phyloP scores from a whole-genome alignment of 2,113 vertebrate species.

The Elephantulus edwardii region DNA sequence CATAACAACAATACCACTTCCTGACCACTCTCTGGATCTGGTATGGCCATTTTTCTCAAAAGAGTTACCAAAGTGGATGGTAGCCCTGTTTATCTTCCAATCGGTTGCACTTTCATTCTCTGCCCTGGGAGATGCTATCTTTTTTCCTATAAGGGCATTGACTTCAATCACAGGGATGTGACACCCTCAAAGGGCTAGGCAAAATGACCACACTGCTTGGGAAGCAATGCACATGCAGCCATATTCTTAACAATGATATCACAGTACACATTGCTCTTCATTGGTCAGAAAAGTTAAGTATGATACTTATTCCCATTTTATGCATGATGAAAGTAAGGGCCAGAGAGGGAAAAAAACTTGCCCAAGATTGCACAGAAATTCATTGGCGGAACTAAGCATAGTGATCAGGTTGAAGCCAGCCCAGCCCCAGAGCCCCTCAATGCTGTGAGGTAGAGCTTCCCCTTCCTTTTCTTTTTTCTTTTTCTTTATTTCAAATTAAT shows the following conservation, averaged over 20 bases:
- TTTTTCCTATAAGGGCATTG: too few relatives aligned
- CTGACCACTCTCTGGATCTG: neutral
- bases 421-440: neutral
- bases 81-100: neutral
- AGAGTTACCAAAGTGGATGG: neutral
- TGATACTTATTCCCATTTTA: neutral
- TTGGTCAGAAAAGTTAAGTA: neutral
- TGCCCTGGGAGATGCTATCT: neutral
- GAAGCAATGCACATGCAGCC: rapidly evolving
- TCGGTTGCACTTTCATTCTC: rapidly evolving
- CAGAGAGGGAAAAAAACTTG: neutral
- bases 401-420: neutral
- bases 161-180: rapidly evolving
- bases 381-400: neutral
- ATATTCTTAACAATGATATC: neutral
- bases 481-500: too few relatives aligned
- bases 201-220: neutral
- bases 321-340: too few relatives aligned
- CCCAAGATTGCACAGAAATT: neutral
- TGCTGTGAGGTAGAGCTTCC: neutral
- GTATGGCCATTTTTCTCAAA: neutral
- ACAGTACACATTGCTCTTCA: rapidly evolving
- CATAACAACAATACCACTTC: neutral
- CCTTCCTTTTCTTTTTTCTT: neutral
- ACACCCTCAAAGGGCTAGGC: neutral